phyloP scores from a whole-genome alignment of 2,888 invertebrate species.

The Kryphioiulus occultus region DNA sequence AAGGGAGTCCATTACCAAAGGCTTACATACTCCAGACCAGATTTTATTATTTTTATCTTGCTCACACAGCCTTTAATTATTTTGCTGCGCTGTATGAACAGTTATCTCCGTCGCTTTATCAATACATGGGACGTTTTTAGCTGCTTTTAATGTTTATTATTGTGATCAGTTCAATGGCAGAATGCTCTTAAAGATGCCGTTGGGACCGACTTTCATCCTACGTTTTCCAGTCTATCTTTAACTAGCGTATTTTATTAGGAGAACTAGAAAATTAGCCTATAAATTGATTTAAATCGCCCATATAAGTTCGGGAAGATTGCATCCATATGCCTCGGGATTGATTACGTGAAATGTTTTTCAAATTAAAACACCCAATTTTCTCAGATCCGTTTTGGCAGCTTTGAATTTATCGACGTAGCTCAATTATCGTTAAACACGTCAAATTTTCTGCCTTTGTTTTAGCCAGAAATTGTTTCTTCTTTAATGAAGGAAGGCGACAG shows the following conservation, averaged over 20 bases:
- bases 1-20: background rate
- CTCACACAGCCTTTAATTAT: slow-evolving; percentile 22
- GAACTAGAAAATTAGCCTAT: background rate
- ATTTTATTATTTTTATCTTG: slow-evolving; percentile 40
- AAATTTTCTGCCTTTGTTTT: background rate
- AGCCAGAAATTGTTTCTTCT: background rate
- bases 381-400: background rate
- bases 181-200: slow-evolving; percentile 3
- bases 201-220: background rate
- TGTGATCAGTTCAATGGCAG: slow-evolving; percentile 11
- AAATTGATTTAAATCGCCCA: background rate
- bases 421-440: background rate
- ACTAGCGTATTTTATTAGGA: background rate
- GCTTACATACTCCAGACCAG: background rate
- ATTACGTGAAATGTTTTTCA: background rate
- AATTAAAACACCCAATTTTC: background rate
- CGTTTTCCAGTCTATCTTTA: background rate
- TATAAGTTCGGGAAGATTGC: background rate
- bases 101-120: background rate
- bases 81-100: background rate
- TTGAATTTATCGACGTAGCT: background rate
- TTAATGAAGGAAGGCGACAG: slow-evolving; percentile 7
- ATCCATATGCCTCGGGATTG: background rate
- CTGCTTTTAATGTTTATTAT: background rate
- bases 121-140: slow-evolving; percentile 18